Evolutionary conservation across 2,888 invertebrate genomes (phyloP).

Genomic region (Agapostemon virescens): DNA sequence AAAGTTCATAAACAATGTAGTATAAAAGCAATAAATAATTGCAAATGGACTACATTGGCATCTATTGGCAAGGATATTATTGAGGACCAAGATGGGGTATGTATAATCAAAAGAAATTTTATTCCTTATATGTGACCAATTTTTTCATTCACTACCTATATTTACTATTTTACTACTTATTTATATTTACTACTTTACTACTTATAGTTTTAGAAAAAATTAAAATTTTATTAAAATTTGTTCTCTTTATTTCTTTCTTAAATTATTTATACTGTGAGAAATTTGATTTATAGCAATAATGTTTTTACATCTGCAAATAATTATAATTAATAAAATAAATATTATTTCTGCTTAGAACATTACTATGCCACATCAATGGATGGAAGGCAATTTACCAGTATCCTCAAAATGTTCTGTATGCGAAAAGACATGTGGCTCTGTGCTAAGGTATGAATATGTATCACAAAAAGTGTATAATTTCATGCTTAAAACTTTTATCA

Average conservation of each 20-base stretch:
- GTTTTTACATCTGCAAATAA: not conserved
- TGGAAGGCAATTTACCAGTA: conserved; percentile 97
- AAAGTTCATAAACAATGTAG: conserved; percentile 98
- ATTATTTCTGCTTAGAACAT: conserved; percentile 83
- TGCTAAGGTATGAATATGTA: conserved; percentile 85
- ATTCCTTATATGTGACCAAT: not conserved
- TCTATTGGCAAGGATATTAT: conserved; percentile 97
- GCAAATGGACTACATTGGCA: conserved; percentile 98
- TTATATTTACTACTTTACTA: too few species aligned
- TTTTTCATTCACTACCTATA: not conserved
- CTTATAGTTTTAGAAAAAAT: not conserved
- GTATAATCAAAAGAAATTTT: conserved; percentile 62
- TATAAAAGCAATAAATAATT: conserved; percentile 94
- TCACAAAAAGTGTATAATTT: not conserved
- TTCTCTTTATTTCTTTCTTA: not conserved
- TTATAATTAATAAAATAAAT: conserved; percentile 20
- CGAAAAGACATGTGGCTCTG: conserved; percentile 98
- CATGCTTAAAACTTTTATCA: conserved; percentile 5
- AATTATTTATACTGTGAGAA: not conserved
- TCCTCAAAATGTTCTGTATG: conserved; percentile 95
- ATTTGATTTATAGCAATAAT: not conserved
- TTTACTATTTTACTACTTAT: too few species aligned
- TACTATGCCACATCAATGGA: conserved; percentile 98
- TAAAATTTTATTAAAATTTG: too few species aligned
- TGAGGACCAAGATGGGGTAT: conserved; percentile 94